Evolutionary conservation across 2,797 vertebrate species (phyloP), one percentile per base, ranked within the genome.

Genomic region (Sylvia borin): DNA sequence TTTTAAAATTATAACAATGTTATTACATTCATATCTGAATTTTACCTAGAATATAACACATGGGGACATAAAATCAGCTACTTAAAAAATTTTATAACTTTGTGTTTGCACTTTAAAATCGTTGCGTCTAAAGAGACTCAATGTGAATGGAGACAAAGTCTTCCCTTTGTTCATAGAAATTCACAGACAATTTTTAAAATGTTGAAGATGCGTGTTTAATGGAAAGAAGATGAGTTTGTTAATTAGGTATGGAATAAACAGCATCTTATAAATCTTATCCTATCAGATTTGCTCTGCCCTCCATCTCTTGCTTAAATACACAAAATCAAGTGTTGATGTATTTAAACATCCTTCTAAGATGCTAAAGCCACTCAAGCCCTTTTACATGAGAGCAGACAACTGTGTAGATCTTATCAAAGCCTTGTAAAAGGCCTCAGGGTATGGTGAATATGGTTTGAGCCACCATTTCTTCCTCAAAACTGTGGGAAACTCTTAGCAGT

Each of bases 61-160:
- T 0, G 4, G 29, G 13, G 10, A 54, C 53, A 27, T 10, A 74
- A 58, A n/a, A 83, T 51, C n/a, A 26, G 34, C 36, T 84, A n/a
- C 18, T 65, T 85, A 3, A 29, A 78, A 85, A 66, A 29, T 29
- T 6, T 17, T 67, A 38, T 25, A 42, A 42, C 13, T 75, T 62
- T 40, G 40, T 19, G 6, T 55, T 82, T 36, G 16, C n/a, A 31
- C 36, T 71, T 85, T 26, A 38, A 80, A 79, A 67, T 34, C 19
- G 7, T 1, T 25, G 8, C 62, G 13, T 54, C 61, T 65, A 61
- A 68, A 67, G 18, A 67, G 15, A 27, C 43, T 34, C 54, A 25
- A 75, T 0, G 0, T 20, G 5, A n/a, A 26, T 7, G 7, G 26
- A 74, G 87, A 29, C 10, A 16, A 91, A 32, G n/a, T 11, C 0